phyloP scores from a whole-genome alignment of 2,797 vertebrate species.

The Parotocinclus haroldoi region DNA sequence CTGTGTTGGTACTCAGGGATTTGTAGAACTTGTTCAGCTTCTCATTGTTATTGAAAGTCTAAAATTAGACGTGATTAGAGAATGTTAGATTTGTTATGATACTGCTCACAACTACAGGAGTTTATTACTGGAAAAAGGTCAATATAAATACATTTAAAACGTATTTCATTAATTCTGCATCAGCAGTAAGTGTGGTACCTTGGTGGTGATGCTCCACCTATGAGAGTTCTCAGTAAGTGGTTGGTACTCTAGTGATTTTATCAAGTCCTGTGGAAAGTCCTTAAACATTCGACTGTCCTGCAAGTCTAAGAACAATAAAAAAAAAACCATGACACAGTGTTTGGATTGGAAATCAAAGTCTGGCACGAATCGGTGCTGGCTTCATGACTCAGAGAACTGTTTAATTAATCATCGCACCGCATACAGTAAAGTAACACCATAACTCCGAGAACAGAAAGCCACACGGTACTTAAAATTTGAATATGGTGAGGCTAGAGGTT shows the following conservation, averaged over 20 bases:
- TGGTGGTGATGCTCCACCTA: constrained; percentile 76
- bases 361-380: no score
- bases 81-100: not conserved
- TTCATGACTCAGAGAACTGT: no score
- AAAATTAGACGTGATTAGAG: not conserved
- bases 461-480: no score
- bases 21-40: constrained; percentile 82
- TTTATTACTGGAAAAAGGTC: no score
- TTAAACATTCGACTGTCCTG: constrained; percentile 75
- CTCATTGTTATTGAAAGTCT: constrained; percentile 79
- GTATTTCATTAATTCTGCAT: not conserved
- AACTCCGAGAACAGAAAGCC: no score
- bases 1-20: constrained; percentile 81
- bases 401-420: no score
- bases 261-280: constrained; percentile 75
- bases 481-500: no score
- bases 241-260: constrained; percentile 69
- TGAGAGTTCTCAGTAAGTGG: constrained; percentile 84
- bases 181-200: constrained; percentile 64
- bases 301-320: constrained; percentile 58
- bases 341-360: no score
- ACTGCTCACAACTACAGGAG: no score
- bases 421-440: no score
- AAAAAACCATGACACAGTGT: not conserved
- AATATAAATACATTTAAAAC: no score